Base-by-base conservation (phyloP, 2,888 invertebrate species). In the Hylaea fasciaria region DNA sequence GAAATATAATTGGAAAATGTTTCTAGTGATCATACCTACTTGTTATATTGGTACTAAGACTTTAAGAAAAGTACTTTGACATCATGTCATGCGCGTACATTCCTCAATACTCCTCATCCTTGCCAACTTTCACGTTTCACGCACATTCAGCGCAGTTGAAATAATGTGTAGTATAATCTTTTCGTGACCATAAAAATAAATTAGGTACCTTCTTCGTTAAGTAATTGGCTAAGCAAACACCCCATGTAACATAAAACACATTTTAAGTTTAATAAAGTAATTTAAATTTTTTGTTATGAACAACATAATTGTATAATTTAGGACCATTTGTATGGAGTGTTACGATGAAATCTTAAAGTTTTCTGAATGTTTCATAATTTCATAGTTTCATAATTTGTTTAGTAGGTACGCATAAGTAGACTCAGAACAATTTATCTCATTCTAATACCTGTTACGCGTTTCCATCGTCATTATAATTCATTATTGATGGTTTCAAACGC, bases 261-360 rank as follows among this genome's bases (percentile, higher is more conserved):
- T 66, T 60, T 61, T 55, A 49, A 62, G 53, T 62, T 71, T 68
- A 69, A 66, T 68, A 50, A 66, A 65, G 62, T 28, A 45, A 64
- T 52, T 58, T 61, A 22, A 45, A 64, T 52, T 58, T 58, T 32
- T 46, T 41, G 55, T 57, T 54, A 64, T 44, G 57, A 32, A 44
- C 53, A 55, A 58, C 48, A 35, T 61, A n/a, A n/a, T n/a, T n/a
- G n/a, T n/a, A 59, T 39, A 52, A 66, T 62, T 68, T 57, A 53
- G 43, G 60, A 60, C 45, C 45, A 14, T 49, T 44, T 45, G 28
- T 45, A 37, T 14, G 32, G 51, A 39, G 44, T 37, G 11, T 44
- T 35, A 17, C 29, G 11, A 39, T 0, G 16, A 41, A 52, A 48
- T 17, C 47, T 52, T 51, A 32, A 7, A 32, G 1, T 4, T 22